A percentile compares a stretch with the other conserved stretches of the same genome.
These are phyloP conservation scores for Sebastes hopkinsi DNA, from an alignment of 2,797 vertebrate species.

Conservation along the genomic window DNA sequence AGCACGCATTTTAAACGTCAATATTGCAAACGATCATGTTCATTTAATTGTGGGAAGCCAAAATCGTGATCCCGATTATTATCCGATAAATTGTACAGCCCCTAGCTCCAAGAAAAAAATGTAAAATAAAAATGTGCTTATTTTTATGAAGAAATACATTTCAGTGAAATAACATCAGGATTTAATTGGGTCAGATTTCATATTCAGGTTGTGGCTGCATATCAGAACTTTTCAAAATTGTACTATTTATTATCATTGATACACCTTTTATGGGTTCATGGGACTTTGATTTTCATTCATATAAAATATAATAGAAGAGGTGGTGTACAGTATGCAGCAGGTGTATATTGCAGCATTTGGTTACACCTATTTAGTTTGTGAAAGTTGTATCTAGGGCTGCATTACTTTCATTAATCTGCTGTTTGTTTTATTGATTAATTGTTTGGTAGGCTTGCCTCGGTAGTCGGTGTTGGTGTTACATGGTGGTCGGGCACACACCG, in stretches of 20 bases:
- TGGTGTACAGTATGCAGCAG: neutral
- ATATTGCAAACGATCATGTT: too few species aligned
- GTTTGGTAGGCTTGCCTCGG: neutral
- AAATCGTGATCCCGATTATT: too few species aligned
- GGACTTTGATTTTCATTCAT: neutral
- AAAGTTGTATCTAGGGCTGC: neutral
- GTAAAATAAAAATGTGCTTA: neutral
- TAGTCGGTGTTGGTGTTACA: too few species aligned
- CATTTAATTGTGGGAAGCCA: too few species aligned
- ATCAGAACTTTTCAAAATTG: neutral
- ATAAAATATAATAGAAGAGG: neutral
- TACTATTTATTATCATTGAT: neutral
- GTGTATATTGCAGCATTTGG: neutral
- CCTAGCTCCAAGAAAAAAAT: neutral
- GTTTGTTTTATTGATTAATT: neutral
- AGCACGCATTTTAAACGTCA: too few species aligned
- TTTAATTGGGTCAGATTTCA: neutral
- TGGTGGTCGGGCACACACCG: fast-evolving
- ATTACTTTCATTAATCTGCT: neutral
- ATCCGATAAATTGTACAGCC: too few species aligned
- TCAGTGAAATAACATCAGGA: neutral
- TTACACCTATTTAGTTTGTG: neutral
- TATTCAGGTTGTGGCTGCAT: neutral
- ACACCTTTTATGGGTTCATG: neutral
- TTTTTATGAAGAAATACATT: neutral